Base-by-base conservation (phyloP, 2,797 vertebrate species). In the Sebastes taczanowskii region DNA sequence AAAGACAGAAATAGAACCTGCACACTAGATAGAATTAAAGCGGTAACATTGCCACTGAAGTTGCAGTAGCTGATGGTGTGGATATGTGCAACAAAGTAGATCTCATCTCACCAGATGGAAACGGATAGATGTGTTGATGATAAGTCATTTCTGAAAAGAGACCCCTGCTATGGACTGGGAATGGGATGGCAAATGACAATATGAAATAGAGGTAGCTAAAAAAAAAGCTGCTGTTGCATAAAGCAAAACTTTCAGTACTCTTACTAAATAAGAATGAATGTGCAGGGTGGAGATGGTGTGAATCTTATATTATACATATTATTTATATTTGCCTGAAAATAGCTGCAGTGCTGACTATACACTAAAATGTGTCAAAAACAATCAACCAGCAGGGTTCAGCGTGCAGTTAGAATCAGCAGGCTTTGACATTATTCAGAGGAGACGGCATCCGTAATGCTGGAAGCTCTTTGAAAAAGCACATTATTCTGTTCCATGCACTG, bases 21-120 rank as follows among this genome's bases (percentile, higher is more conserved):
- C 7, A 67, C 8, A 27, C 8, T 0, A 7, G 8, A 61, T 10
- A 9, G 38, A 69, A 66, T 53, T 64, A 14, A 38, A 82, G 38
- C 18, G 1, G 3, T 67, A 59, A 22, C 62, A 56, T 23, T 11
- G 52, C 13, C 7, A 6, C 23, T 29, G 46, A 49, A 27, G 23
- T 60, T 38, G 20, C 20, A 11, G 62, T 7, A 11, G 23, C 18
- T 81, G 30, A 71, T 46, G 22, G 7, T 22, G 27, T 53, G 25
- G n/a, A 52, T 55, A 23, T 62, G 65, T 77, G 78, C 64, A 86
- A 77, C 42, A 22, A 79, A 88, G 71, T 46, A 76, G 66, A 77
- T 78, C 69, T 81, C 69, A 56, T 82, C 84, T 73, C 79, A 9
- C 20, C 70, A 38, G 63, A 68, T 46, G 64, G 55, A 63, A 82